Percentiles rank a stretch among this genome's conserved stretches.
These are phyloP conservation scores for Tetramorium alpestre DNA, from an alignment of 1,140 invertebrate genomes.

Conservation along the genomic window DNA sequence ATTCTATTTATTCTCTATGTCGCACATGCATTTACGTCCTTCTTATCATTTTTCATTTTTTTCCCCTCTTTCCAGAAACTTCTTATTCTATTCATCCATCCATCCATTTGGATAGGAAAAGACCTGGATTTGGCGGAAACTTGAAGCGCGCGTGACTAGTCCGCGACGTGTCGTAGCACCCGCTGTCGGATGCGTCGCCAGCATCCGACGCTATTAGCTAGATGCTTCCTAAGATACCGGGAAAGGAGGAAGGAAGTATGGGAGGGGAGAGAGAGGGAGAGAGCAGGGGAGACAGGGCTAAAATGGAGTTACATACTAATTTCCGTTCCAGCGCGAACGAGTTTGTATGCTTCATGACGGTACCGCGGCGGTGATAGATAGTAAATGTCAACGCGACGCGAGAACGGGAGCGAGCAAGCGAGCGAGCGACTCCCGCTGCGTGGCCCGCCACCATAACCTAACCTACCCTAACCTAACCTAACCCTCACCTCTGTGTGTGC, in stretches of 20 bases:
- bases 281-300: not conserved
- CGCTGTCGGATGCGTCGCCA: conserved; percentile 4
- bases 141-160: conserved; percentile 2
- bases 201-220: conserved; percentile 56
- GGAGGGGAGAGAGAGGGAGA: not conserved
- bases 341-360: conserved; percentile 68
- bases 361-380: conserved; percentile 72
- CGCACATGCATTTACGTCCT: not conserved
- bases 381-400: conserved; percentile 68
- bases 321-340: conserved; percentile 70
- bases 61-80: not conserved
- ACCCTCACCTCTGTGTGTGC: conserved; percentile 22
- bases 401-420: not conserved
- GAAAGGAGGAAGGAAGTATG: not conserved
- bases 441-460: not conserved
- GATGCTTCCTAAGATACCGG: conserved; percentile 54
- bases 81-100: not conserved
- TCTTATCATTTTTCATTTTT: not conserved
- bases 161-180: conserved; percentile 9
- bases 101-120: not conserved
- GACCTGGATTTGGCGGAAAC: not conserved
- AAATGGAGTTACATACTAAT: conserved; percentile 72
- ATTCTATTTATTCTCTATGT: not conserved
- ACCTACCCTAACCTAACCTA: conserved; percentile 7
- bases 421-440: conserved; percentile 40